Base-by-base conservation (phyloP, 1,140 invertebrate species). In the Drosophila busckii region DNA sequence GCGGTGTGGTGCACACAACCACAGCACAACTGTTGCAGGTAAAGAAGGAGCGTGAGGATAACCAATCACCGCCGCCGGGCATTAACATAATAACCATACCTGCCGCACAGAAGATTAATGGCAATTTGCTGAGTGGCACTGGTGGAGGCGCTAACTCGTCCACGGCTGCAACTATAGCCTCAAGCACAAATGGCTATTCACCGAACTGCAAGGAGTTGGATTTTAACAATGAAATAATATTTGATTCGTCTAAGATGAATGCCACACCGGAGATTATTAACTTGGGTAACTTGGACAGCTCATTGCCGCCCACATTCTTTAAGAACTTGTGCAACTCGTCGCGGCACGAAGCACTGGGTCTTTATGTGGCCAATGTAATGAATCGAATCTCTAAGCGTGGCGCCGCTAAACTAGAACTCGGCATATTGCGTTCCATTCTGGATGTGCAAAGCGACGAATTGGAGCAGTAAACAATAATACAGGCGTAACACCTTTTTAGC, bases 291-390 rank as follows among this genome's bases (percentile, higher is more conserved):
- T 84, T 75, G 26, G 80, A 86, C 29, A 84, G 83, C 5, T 70
- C 80, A 29, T 58, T 86, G 60, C 84, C 84, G 19, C 84, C 84
- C 10, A 86, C 85, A 40, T 86, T 86, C 59, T 86, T 86, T 19
- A 86, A 86, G 45, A 85, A 86, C 68, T 60, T 86, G 6, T 86
- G 84, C 61, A 86, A 85, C 53, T 87, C 85, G 10, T 71, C 70
- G 26, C 71, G 82, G 3, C 84, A 87, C 50, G 85, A 87, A 25
- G 71, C 76, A 2, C 71, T 87, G 8, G 85, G 85, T 2, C 32
- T 85, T 9, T 87, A 87, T 29, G 85, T 87, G 26, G 76, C 85
- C 15, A 87, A 85, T 59, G 73, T 85, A 28, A 84, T 87, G 78
- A 87, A 87, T 64, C 66, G 85, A 37, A 61, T 87, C 22, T 68